Evolutionary conservation across 2,113 vertebrate genomes (phyloP), one percentile per base, ranked within the genome.

Genomic region (Columbina picui): DNA sequence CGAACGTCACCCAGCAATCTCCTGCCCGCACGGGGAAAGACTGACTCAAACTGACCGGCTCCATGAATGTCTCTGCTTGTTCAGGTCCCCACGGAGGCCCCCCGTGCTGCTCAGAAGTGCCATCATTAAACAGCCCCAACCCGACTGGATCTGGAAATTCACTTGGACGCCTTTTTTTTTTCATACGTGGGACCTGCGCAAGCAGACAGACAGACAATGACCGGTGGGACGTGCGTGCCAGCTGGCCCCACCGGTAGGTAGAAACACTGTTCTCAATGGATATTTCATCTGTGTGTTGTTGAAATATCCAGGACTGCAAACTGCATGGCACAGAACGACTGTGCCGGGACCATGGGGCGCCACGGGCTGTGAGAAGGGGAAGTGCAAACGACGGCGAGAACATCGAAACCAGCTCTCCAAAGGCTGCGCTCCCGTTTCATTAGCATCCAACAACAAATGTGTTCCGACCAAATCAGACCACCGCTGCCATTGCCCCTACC

Each of bases 141-240:
- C 78, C 2, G 5, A 39, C 86, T 36, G 21, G 85, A 86, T 94
- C 97, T 98, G 97, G 87, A 96, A 97, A 95, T 93, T 95, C 89
- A 90, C 67, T 97, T 76, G 85, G 87, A 93, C 0, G 2, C 34
- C 47, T 53, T 52, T 4, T 53, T 87, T 86, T 91, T 53, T 70
- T 29, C 15, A 69, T 89, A 93, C 0, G 3, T 21, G 32, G 70
- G 79, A 91, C 47, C 64, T 7, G 6, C 2, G 45, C 2, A 6
- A 83, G 71, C 78, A 93, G 89, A 45, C 43, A 45, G 18, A 82
- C 53, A 65, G 89, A 83, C 32, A 36, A 57, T 11, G 82, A 87
- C 39, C 71, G 16, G 59, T 19, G 85, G 78, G 69, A 70, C 70
- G 81, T 5, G 16, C 25, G 5, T 0, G 76, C 94, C 97, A 97